phyloP scores from a whole-genome alignment of 2,113 vertebrate species.

The Lagopus leucura region DNA sequence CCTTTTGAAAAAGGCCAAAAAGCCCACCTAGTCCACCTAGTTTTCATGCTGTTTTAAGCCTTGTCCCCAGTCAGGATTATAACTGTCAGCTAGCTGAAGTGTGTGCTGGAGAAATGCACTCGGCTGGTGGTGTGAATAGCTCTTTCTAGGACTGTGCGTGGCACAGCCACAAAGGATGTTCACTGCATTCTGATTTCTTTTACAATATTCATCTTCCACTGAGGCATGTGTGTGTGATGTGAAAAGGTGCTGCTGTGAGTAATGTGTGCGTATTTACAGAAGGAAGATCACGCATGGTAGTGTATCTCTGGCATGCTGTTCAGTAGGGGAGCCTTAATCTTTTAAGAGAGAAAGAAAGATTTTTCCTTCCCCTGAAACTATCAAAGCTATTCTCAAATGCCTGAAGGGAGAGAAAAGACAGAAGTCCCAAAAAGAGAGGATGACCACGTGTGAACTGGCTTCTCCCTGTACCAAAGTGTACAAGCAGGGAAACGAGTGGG shows the following conservation, averaged over 20 bases:
- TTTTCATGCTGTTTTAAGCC: background rate
- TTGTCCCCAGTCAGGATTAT: background rate
- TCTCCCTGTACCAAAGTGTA: background rate
- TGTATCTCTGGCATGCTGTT: background rate
- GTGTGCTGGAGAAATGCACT: background rate
- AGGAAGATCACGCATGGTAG: background rate
- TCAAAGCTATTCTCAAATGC: background rate
- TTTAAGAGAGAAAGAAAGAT: background rate
- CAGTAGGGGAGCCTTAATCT: background rate
- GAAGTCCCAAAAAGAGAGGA: background rate
- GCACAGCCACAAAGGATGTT: constrained; percentile 10
- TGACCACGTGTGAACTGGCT: background rate
- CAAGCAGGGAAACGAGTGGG: background rate
- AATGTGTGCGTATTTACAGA: background rate
- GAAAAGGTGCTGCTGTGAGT: background rate
- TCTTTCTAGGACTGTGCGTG: background rate
- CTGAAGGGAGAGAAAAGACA: background rate
- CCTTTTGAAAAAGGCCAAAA: background rate
- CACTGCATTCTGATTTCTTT: background rate
- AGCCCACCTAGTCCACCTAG: background rate
- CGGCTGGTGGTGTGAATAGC: background rate
- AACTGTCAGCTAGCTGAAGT: background rate
- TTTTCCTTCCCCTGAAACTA: background rate
- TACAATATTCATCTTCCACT: background rate
- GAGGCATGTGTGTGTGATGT: background rate